These are phyloP conservation scores for Empis stercorea DNA, from an alignment of 2,888 invertebrate genomes.

Conservation along the genomic window DNA sequence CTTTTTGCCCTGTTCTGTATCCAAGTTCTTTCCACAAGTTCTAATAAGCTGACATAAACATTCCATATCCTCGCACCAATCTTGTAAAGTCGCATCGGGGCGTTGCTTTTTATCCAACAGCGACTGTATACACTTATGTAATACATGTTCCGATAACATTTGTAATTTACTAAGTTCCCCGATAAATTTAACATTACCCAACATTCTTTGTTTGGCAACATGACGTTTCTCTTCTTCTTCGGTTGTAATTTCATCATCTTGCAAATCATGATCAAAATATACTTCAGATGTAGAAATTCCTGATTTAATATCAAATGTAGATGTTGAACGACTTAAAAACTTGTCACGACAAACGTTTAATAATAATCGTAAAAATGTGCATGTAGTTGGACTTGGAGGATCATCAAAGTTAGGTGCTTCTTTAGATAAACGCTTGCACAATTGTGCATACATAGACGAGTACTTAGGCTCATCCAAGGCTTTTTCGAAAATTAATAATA, in stretches of 20 bases:
- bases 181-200: constrained; percentile 96
- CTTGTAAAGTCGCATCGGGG: constrained; percentile 44
- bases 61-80: constrained; percentile 94
- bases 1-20: constrained; percentile 76
- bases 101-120: constrained; percentile 65
- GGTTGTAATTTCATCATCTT: constrained; percentile 29
- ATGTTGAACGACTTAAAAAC: constrained; percentile 77
- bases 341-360: constrained; percentile 92
- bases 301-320: not conserved
- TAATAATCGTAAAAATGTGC: constrained; percentile 81
- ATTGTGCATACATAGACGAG: constrained; percentile 99
- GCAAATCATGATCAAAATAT: too few relatives aligned
- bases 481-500: constrained; percentile 94
- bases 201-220: constrained; percentile 93
- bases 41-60: constrained; percentile 98
- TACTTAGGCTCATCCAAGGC: constrained; percentile 99
- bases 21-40: constrained; percentile 94
- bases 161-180: constrained; percentile 95
- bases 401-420: constrained; percentile 91
- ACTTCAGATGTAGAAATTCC: not conserved
- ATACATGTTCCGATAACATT: constrained; percentile 82
- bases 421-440: constrained; percentile 96
- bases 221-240: constrained; percentile 88
- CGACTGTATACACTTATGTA: constrained; percentile 89
- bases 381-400: constrained; percentile 45